Evolutionary conservation across 1,140 invertebrate species (phyloP).

Genomic region (Dinothrombium tinctorium): DNA sequence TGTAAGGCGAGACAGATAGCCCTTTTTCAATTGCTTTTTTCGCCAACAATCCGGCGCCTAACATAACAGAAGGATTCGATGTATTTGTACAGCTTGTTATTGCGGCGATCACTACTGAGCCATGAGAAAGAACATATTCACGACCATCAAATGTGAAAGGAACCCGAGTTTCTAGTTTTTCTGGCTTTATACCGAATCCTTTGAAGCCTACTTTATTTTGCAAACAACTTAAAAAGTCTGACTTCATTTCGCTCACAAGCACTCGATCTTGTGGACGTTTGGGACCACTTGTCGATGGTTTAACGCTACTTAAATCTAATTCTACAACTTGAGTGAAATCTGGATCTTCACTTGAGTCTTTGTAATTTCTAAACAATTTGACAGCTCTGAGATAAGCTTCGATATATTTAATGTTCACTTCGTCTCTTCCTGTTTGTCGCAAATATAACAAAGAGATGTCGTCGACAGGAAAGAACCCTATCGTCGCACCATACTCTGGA

Average conservation of each 20-base stretch:
- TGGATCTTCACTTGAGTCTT: constrained; percentile 49
- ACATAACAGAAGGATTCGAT: constrained; percentile 89
- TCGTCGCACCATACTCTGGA: constrained; percentile 77
- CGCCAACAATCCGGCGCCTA: constrained; percentile 62
- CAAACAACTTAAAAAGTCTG: constrained; percentile 63
- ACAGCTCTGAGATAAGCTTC: constrained; percentile 56
- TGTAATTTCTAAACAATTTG: constrained; percentile 62
- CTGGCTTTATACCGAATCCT: constrained; percentile 55
- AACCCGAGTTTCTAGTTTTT: constrained; percentile 36
- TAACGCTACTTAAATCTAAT: constrained; percentile 64
- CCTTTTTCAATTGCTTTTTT: constrained; percentile 85
- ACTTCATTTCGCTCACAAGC: constrained; percentile 63
- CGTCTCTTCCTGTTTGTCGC: constrained; percentile 64
- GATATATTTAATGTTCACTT: constrained; percentile 55
- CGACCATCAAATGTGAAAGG: constrained; percentile 54
- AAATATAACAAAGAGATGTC: constrained; percentile 58
- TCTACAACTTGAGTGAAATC: constrained; percentile 63
- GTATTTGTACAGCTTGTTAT: constrained; percentile 97
- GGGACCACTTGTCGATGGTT: constrained; percentile 81
- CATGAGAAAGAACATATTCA: constrained; percentile 63
- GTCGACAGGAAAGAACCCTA: constrained; percentile 89
- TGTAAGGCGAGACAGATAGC: constrained; percentile 61
- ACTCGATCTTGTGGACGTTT: constrained; percentile 91
- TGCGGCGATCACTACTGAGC: constrained; percentile 85
- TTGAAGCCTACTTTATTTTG: constrained; percentile 85